Evolutionary conservation across 2,797 vertebrate genomes (phyloP), one percentile per base, ranked within the genome.

Genomic region (Diplodus sargus): DNA sequence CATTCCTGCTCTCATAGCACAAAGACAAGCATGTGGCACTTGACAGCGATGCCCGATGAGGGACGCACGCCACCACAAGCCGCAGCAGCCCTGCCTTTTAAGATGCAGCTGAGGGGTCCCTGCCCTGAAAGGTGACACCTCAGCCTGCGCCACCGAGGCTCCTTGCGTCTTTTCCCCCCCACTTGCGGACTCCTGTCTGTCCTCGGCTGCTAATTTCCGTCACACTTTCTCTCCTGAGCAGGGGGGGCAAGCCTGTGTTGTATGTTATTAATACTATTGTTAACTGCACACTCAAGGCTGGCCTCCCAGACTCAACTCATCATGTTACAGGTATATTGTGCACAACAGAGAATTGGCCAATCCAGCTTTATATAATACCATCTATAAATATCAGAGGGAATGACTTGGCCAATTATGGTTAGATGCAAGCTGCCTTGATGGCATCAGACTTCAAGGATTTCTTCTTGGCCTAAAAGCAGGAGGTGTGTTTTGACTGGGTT

Each of bases 251-350:
- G 86, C 67, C 79, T 66, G 81, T 66, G 88, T 84, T 85, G 78
- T 70, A 76, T 90, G 93, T 92, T 93, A 94, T 93, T 93, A 93
- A 94, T 93, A 93, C 90, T 90, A 92, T 93, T 93, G 93, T 93
- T 92, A 94, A 94, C 89, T 78, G 87, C 90, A 90, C 81, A 87
- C 82, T 89, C 90, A 92, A 93, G 92, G 93, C 85, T 91, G 87
- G 28, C 74, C 84, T 77, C 76, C 56, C 72, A 52, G 66, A 85
- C 81, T 84, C 82, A 88, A 80, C 82, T 92, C 90, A 93, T 94
- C 92, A 78, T 91, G 78, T 93, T 92, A 93, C 93, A 90, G 89
- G 87, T 88, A 86, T 91, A 90, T 86, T 90, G 83, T 88, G 74
- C 75, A 80, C 89, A 86, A 87, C 87, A 85, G 86, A 84, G 77